A percentile compares a stretch with the other conserved stretches of the same genome.
These are phyloP conservation scores for Agapornis roseicollis DNA, from an alignment of 2,113 vertebrate genomes.

Conservation along the genomic window DNA sequence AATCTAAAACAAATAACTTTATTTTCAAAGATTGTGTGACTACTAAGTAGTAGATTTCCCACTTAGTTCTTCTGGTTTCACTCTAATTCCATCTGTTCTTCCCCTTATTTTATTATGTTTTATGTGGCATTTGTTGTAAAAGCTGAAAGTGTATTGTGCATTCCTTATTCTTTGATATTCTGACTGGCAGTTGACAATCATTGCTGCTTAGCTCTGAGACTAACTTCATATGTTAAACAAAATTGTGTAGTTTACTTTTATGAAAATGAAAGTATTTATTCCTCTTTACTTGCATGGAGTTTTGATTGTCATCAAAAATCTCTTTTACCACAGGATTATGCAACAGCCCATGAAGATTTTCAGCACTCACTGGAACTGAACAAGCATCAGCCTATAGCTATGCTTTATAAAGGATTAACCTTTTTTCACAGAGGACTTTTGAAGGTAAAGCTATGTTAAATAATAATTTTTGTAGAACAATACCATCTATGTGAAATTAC, in stretches of 20 bases:
- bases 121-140: neutral
- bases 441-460: constrained; percentile 78
- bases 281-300: neutral
- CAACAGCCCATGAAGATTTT: constrained; percentile 93
- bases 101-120: neutral
- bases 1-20: neutral
- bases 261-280: neutral
- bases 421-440: constrained; percentile 97
- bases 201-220: neutral
- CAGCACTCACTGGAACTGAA: constrained; percentile 92
- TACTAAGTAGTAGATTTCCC: neutral
- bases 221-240: neutral
- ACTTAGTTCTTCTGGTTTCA: neutral
- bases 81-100: neutral
- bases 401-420: constrained; percentile 96
- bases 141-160: neutral
- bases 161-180: neutral
- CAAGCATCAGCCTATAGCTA: constrained; percentile 94
- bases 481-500: neutral
- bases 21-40: neutral
- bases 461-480: neutral
- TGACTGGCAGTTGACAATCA: neutral
- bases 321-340: constrained; percentile 85
- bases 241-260: neutral
- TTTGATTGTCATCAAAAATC: neutral